phyloP scores from a whole-genome alignment of 2,113 vertebrate species.

The Stictonetta naevosa region DNA sequence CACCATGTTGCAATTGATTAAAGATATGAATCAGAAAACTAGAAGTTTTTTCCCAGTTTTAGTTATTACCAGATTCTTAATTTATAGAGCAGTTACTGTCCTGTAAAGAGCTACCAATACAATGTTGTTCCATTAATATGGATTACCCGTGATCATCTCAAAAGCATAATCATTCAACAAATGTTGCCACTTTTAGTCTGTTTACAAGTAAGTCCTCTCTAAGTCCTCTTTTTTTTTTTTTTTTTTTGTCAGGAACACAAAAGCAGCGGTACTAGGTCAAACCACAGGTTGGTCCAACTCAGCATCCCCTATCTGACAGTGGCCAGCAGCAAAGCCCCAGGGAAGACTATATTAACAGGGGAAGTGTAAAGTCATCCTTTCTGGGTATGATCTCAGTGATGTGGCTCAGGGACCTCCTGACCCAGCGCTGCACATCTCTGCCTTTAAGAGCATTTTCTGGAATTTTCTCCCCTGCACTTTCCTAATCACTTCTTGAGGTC shows the following conservation, averaged over 20 bases:
- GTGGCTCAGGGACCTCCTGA: not conserved
- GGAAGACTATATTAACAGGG: not conserved
- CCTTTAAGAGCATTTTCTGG: not conserved
- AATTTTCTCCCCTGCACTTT: not conserved
- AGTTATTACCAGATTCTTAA: conserved; percentile 64
- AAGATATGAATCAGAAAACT: conserved; percentile 78
- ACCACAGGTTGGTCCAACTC: not conserved
- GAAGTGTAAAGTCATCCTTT: not conserved
- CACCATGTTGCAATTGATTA: conserved; percentile 70
- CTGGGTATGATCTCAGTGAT: not conserved
- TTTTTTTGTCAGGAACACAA: not conserved
- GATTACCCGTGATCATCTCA: not conserved
- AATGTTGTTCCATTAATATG: conserved; percentile 7
- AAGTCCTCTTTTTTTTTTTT: too few species aligned
- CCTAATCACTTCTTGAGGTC: not conserved
- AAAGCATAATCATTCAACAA: not conserved
- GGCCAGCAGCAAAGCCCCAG: not conserved
- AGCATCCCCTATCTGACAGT: not conserved
- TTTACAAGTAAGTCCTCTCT: not conserved
- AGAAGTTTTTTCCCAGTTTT: conserved; percentile 65
- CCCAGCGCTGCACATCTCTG: not conserved
- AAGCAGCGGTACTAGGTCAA: not conserved
- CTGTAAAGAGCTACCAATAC: conserved; percentile 20
- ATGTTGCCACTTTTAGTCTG: not conserved
- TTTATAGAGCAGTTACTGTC: conserved; percentile 64